phyloP scores from a whole-genome alignment of 2,113 vertebrate species.

The Alosa alosa region DNA sequence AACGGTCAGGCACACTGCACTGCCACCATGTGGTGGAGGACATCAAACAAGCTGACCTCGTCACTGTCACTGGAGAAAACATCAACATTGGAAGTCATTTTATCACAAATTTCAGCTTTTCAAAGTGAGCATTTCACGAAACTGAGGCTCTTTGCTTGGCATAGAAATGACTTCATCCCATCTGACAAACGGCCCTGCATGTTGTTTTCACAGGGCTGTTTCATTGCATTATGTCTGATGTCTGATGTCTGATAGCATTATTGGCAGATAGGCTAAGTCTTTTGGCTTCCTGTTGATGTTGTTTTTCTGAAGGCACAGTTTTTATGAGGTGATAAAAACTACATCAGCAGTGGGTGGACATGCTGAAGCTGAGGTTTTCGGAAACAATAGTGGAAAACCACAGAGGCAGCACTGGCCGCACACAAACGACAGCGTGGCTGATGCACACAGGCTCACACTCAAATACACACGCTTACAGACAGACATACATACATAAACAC shows the following conservation, averaged over 20 bases:
- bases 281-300: neutral
- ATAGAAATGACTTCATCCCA: neutral
- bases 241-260: neutral
- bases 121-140: neutral
- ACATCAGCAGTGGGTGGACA: neutral
- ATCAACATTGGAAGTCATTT: neutral
- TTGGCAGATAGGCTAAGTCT: neutral
- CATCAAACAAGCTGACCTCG: neutral
- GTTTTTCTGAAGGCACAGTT: neutral
- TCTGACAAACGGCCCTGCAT: neutral
- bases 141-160: neutral
- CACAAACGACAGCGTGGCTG: neutral
- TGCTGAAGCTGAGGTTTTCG: neutral
- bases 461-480: neutral
- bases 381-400: neutral
- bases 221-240: neutral
- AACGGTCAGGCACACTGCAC: neutral
- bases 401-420: neutral
- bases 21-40: conserved; percentile 42
- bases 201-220: neutral
- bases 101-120: neutral
- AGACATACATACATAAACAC: neutral
- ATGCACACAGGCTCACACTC: neutral
- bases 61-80: neutral
- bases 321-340: neutral